A percentile compares a stretch with the other conserved stretches of the same genome.
phyloP scores from a whole-genome alignment of 2,113 vertebrate species.

The Eulemur rufifrons region DNA sequence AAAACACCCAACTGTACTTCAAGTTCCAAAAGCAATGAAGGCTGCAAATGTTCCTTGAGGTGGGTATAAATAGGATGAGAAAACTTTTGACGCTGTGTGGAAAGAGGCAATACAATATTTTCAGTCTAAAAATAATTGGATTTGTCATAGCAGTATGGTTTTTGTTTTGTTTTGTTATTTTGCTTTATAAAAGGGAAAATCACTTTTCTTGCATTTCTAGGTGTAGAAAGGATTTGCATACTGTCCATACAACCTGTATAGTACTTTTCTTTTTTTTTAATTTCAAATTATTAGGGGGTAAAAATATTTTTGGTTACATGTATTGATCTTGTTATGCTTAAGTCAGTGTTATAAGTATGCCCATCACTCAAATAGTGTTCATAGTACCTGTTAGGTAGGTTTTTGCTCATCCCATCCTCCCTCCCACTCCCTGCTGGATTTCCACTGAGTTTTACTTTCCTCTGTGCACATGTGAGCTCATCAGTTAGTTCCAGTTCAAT shows the following conservation, averaged over 20 bases:
- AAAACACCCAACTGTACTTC: not conserved
- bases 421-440: too few species aligned
- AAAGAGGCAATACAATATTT: constrained; percentile 55
- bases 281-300: too few species aligned
- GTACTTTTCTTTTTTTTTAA: not conserved
- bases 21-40: not conserved
- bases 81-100: constrained; percentile 73
- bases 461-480: too few species aligned
- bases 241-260: constrained; percentile 69
- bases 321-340: too few species aligned
- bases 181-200: constrained; percentile 64
- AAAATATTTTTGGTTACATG: too few species aligned
- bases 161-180: constrained; percentile 72
- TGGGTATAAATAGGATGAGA: constrained; percentile 77
- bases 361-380: too few species aligned
- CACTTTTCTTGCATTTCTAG: constrained; percentile 61
- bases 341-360: too few species aligned
- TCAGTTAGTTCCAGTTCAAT: too few species aligned
- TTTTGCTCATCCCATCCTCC: too few species aligned
- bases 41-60: constrained; percentile 62
- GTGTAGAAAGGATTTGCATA: constrained; percentile 68
- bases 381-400: too few species aligned
- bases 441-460: too few species aligned
- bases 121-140: constrained; percentile 39
- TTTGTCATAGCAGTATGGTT: constrained; percentile 37